These are phyloP conservation scores for Caenorhabditis tropicalis DNA, from an alignment of 1,140 invertebrate genomes.

Conservation along the genomic window DNA sequence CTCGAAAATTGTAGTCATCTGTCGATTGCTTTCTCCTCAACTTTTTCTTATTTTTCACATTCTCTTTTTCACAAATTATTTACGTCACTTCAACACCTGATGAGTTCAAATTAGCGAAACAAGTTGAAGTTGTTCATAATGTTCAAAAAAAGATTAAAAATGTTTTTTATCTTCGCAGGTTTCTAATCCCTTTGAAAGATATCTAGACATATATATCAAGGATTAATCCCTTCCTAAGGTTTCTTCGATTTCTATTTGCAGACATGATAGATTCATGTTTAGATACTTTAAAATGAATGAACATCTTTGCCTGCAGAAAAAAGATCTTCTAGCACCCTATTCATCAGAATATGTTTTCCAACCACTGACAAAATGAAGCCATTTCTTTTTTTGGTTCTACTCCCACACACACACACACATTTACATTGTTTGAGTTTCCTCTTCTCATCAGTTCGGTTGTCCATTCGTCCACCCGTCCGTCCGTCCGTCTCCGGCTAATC, in stretches of 20 bases:
- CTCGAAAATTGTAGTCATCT: neutral
- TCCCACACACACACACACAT: neutral
- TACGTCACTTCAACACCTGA: neutral
- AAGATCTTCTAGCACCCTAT: neutral
- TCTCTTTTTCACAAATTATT: neutral
- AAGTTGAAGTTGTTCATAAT: no score
- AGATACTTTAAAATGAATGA: constrained; percentile 5
- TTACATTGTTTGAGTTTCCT: constrained; percentile 38
- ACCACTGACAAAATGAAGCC: neutral
- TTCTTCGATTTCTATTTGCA: neutral
- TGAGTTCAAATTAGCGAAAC: no score
- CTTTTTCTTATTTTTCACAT: neutral
- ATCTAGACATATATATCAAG: no score
- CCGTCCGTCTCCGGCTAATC: constrained; percentile 42
- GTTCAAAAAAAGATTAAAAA: no score
- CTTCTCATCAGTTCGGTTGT: constrained; percentile 40
- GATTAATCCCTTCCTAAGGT: neutral
- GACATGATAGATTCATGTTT: neutral
- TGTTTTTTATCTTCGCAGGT: no score
- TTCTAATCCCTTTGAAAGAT: no score
- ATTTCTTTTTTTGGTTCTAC: neutral
- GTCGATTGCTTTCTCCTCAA: neutral
- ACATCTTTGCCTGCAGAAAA: neutral
- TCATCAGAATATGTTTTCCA: neutral
- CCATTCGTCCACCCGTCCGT: constrained; percentile 35